These are phyloP conservation scores for Tuta absoluta DNA, from an alignment of 2,888 invertebrate species.

Conservation along the genomic window DNA sequence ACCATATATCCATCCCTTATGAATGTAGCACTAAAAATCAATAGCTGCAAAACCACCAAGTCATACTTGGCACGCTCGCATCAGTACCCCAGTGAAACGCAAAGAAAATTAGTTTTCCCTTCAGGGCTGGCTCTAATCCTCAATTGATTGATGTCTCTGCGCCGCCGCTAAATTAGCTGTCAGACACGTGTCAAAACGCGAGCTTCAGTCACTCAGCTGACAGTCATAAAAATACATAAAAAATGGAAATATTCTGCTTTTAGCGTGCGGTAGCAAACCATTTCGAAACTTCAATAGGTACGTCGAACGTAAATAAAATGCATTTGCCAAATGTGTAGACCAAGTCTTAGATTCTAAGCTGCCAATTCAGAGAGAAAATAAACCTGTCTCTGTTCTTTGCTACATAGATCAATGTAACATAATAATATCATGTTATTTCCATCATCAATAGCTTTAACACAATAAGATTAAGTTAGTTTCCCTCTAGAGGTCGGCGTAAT, in stretches of 20 bases:
- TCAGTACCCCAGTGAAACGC: slow-evolving; percentile 9
- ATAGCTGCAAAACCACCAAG: neutral
- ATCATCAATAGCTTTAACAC: slow-evolving; percentile 7
- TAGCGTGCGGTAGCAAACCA: no score
- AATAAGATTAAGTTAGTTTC: slow-evolving; percentile 1
- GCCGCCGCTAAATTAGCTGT: slow-evolving; percentile 49
- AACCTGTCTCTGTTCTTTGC: no score
- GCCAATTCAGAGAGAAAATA: no score
- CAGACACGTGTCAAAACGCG: slow-evolving; percentile 30
- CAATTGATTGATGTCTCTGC: slow-evolving; percentile 33
- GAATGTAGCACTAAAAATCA: neutral
- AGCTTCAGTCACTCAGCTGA: slow-evolving; percentile 5
- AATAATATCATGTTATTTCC: neutral
- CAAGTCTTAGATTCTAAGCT: no score
- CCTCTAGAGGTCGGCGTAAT: neutral
- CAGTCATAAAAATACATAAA: neutral
- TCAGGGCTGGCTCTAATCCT: neutral
- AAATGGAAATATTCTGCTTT: neutral
- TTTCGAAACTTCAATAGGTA: no score
- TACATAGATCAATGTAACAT: no score
- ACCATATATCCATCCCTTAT: neutral
- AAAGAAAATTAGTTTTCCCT: slow-evolving; percentile 16
- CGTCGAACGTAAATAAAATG: no score
- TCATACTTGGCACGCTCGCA: slow-evolving; percentile 10
- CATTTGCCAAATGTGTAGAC: no score